Base-by-base conservation (phyloP, 2,797 vertebrate genomes). In the Odontamblyopus rebecca region DNA sequence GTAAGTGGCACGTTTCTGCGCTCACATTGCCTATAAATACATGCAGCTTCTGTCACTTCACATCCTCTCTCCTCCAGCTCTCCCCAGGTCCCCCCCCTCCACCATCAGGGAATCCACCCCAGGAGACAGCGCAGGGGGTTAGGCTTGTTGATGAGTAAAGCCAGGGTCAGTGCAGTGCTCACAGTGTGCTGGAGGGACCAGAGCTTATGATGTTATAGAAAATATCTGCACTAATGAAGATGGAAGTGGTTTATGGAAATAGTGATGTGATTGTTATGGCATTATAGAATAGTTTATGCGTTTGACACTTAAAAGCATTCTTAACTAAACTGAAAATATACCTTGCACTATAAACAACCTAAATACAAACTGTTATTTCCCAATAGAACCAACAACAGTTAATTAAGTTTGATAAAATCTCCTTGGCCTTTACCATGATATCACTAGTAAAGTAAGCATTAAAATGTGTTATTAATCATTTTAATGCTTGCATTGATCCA, bases 21-120 rank as follows among this genome's bases (percentile, higher is more conserved):
- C 87, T 87, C 80, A 82, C 85, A 89, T 88, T 71, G 74, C 84
- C 86, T 88, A 91, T 89, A 91, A 92, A 92, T 90, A 90, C 89
- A 89, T 83, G 82, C 83, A 87, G 82, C 86, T 80, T 87, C 86
- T 89, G 89, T 91, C 90, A 88, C 80, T 89, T 89, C 61, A 48
- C 69, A 89, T 90, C 67, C 67, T 1, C 73, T 71, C 35, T 65
- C 71, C 75, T 79, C 85, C 5, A 60, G 72, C 85, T 84, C 79
- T 41, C 60, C 48, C 4, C 67, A 48, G 78, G 79, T 18, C 32
- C 18, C 30, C 32, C 61, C 72, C 61, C 35, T 8, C 35, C 35
- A 8, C 35, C 27, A 53, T 75, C 74, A 82, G 88, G 85, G 87
- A 87, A 77, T 83, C 85, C 83, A 89, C 83, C 71, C 67, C 70